Base-by-base conservation (phyloP, 2,113 vertebrate genomes). In the Callithrix jacchus region DNA sequence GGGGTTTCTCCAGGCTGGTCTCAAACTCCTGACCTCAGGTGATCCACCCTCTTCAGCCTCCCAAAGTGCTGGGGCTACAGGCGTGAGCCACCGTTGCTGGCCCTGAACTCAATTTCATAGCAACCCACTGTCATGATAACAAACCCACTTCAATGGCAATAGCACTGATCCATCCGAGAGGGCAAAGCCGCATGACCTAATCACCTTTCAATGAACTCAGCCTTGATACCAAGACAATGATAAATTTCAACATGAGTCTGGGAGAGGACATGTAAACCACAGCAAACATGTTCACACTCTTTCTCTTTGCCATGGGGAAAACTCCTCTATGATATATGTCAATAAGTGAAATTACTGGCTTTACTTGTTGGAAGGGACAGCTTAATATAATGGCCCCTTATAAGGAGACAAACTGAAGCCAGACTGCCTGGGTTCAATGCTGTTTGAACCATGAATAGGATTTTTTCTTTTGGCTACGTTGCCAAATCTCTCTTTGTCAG, bases 281-380 rank as follows among this genome's bases (percentile, higher is more conserved):
- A 73, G 10, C 70, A 73, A 23, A 73, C 21, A 85, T 47, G 30
- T 1, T 32, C 30, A 17, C 32, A 52, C 27, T 49, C 32, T 68
- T 74, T 79, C 14, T 83, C 40, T 66, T 8, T 8, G 61, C 37
- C 25, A 5, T 79, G 30, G 16, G 10, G 10, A 64, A 79, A 74
- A 42, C 25, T 56, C 66, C 9, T 12, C 20, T n/a, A 12, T 30
- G 11, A 3, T 11, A 32, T 64, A 80, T 68, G 5, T 54, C 68
- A 88, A 16, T 74, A 87, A 87, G 27, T 73, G 35, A 96, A 94
- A 47, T 47, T 86, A 23, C 40, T 88, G 40, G 9, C 5, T 71
- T 92, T 52, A 14, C 21, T 66, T 49, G 14, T 82, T 94, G 76
- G 18, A 90, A 87, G 10, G 18, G 25, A 68, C 27, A 87, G 12